Evolutionary conservation across 2,888 invertebrate species (phyloP), one percentile per base, ranked within the genome.

Genomic region (Chalcis sispes): DNA sequence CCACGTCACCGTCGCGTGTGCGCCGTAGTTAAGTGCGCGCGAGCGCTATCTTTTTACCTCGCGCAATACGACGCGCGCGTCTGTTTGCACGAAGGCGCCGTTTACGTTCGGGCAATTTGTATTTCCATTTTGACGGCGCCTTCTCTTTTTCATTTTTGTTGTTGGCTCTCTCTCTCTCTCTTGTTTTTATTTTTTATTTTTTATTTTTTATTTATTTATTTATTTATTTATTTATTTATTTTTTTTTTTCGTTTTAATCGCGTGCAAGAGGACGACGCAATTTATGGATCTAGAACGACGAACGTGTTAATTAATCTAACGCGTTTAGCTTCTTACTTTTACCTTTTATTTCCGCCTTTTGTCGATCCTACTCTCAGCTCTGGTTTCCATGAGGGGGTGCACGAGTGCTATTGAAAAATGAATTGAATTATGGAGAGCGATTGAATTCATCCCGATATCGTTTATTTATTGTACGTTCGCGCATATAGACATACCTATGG

Each of bases 31-130:
- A 15, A 2, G 15, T 15, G 42, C 42, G 13, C 42, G 15, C 42
- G 42, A n/a, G 8, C 42, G 15, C 13, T 15, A 42, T 50, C 50
- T 18, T 46, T n/a, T 5, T 15, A 8, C 13, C 13, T 8, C 4
- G 46, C n/a, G 29, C 27, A 73, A 29, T 66, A 25, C 36, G 48
- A 36, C 36, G 8, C 58, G 15, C 23, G n/a, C 29, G 42, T 42
- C 15, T 10, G 20, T 15, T 32, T 32, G 1, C 15, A n/a, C 48
- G 23, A 58, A 27, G 67, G 29, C 67, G 67, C 46, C 29, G 67
- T 20, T 27, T 18, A 70, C 59, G 59, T 70, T 50, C 32, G 4
- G 1, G 61, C 25, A 70, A 70, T 70, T 70, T 70, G 59, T 70
- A 70, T 61, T 61, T 70, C 52, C 61, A 59, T 61, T 70, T 70